phyloP scores from a whole-genome alignment of 2,113 vertebrate genomes.

The Ptilonorhynchus violaceus region DNA sequence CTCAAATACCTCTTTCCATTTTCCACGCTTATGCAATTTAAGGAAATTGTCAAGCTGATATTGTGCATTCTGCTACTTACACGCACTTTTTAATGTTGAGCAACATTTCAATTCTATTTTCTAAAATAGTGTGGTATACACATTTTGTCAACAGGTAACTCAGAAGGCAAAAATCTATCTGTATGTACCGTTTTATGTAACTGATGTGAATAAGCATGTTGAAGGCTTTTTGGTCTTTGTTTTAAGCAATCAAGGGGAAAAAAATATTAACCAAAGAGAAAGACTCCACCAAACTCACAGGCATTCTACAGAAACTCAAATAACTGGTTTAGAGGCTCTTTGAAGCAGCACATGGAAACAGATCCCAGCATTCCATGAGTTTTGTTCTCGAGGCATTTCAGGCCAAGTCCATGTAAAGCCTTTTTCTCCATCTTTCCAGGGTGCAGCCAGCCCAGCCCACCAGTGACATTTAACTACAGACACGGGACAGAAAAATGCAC shows the following conservation, averaged over 20 bases:
- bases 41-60: not conserved
- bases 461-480: not conserved
- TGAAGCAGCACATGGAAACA: not conserved
- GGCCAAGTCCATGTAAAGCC: not conserved
- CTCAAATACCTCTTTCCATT: constrained; percentile 42
- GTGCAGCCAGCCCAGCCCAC: not conserved
- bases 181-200: not conserved
- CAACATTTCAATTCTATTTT: not conserved
- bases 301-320: not conserved
- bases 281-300: not conserved
- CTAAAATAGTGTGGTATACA: not conserved
- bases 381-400: not conserved
- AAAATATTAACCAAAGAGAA: not conserved
- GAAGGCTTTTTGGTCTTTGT: not conserved
- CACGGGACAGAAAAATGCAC: not conserved
- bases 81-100: not conserved
- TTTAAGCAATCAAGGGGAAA: not conserved
- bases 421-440: not conserved
- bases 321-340: not conserved
- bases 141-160: not conserved
- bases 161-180: not conserved
- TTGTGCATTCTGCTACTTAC: not conserved
- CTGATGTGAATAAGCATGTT: not conserved
- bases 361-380: fast-evolving
- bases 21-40: not conserved